Base-by-base conservation (phyloP, 1,140 invertebrate species). In the Bombus turneri region DNA sequence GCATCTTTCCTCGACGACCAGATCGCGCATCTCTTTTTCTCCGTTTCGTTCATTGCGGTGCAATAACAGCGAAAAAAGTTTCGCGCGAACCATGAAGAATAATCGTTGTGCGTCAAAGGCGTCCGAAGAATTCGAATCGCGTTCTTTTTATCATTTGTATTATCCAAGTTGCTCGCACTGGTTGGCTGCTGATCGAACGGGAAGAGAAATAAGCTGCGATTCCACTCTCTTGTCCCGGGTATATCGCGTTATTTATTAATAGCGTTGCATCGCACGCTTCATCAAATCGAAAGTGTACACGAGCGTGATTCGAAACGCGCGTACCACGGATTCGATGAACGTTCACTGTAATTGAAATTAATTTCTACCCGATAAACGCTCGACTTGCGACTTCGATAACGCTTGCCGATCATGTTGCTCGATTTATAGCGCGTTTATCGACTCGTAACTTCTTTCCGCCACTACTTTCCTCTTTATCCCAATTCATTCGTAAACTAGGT, bases 311-410 rank as follows among this genome's bases (percentile, higher is more conserved):
- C 28, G 28, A 41, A 72, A 75, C n/a, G 72, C 47, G 22, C 64
- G 64, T 22, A 6, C 37, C 9, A 10, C 18, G 28, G 37, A 13
- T 18, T 83, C 69, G 41, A 75, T 39, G 31, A 75, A 53, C 62
- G 69, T 75, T 68, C 73, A 1, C 37, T 31, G 72, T 59, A 39
- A 76, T 59, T 76, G 74, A 59, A 59, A 76, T 76, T 59, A 76
- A 76, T 59, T 76, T 76, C 74, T 76, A 13, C 31, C 25, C 25
- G 74, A 62, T 57, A 57, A 76, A 76, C 34, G 53, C 53, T 39
- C 74, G 53, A 10, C 6, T 75, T 18, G 43, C 31, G 28, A 34
- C 18, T 47, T 37, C 43, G 22, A 57, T 39, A 59, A 59, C 53
- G 53, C 43, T 53, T 53, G 47, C 47, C 47, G 47, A 53, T 53